Conservation (phyloP, 1,140 invertebrate species). For the Pentalonia nigronervosa region DNA sequence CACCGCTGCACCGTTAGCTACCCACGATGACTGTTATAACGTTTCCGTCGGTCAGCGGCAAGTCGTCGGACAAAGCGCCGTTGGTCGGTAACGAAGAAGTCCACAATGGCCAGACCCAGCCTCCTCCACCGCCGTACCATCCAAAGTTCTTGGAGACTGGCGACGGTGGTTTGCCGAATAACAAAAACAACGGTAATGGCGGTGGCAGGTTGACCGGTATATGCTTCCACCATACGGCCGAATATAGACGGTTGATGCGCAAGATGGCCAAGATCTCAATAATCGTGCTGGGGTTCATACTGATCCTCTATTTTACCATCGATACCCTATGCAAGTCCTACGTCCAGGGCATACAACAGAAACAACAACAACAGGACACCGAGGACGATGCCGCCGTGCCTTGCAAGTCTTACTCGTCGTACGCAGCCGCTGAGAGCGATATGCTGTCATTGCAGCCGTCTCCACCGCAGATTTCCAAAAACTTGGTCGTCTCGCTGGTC, state of each 20-base stretch:
- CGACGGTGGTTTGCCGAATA: neutral
- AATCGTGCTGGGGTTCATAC: accelerated
- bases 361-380: neutral
- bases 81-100: neutral
- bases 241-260: neutral
- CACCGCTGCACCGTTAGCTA: neutral
- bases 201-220: no score
- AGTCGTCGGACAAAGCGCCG: slow-evolving; percentile 7
- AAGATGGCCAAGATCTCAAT: neutral
- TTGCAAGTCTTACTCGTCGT: neutral
- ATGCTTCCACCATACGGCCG: no score
- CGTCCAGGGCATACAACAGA: neutral
- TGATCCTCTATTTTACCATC: neutral
- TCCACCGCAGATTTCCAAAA: neutral
- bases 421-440: slow-evolving; percentile 9
- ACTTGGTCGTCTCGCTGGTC: neutral
- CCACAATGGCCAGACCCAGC: neutral
- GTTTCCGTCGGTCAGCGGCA: neutral
- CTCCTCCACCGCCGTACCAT: neutral
- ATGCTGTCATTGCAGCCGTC: neutral
- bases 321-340: neutral
- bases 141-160: neutral
- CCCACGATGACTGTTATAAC: neutral
- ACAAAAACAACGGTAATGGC: neutral
- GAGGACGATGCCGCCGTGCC: neutral